phyloP scores from a whole-genome alignment of 1,140 invertebrate genomes.

The Drosophila micromelanica region DNA sequence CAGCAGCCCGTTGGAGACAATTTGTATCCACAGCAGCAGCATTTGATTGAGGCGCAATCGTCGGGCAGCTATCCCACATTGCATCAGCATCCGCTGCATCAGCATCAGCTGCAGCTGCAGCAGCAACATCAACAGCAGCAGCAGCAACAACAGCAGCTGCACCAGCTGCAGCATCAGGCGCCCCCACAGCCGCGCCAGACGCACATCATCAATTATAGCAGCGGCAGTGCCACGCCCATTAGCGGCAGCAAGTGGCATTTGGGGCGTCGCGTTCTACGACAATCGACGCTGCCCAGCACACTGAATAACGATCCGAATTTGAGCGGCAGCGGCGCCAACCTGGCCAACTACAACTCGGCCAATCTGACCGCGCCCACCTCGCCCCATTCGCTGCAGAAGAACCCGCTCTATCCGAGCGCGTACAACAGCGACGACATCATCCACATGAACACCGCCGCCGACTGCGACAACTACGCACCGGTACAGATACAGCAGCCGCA shows the following conservation, averaged over 20 bases:
- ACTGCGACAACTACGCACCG: constrained; percentile 77
- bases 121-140: constrained; percentile 53
- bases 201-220: constrained; percentile 65
- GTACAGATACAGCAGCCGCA: constrained; percentile 71
- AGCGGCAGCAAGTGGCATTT: constrained; percentile 77
- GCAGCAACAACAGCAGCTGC: constrained; percentile 53
- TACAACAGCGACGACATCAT: constrained; percentile 83
- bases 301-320: constrained; percentile 75
- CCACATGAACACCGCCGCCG: constrained; percentile 68
- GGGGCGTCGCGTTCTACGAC: constrained; percentile 78
- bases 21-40: constrained; percentile 79
- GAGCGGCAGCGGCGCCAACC: constrained; percentile 73
- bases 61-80: constrained; percentile 79
- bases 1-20: constrained; percentile 74
- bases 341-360: constrained; percentile 77
- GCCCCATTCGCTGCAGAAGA: constrained; percentile 79
- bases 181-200: constrained; percentile 50
- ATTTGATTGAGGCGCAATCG: constrained; percentile 73
- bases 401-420: constrained; percentile 77
- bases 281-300: constrained; percentile 79
- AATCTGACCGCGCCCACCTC: constrained; percentile 81
- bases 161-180: constrained; percentile 48
- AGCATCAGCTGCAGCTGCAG: constrained; percentile 51
- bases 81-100: constrained; percentile 64
- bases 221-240: constrained; percentile 74